Conservation (phyloP, 1,140 invertebrate genomes). For the Goniozus legneri region DNA sequence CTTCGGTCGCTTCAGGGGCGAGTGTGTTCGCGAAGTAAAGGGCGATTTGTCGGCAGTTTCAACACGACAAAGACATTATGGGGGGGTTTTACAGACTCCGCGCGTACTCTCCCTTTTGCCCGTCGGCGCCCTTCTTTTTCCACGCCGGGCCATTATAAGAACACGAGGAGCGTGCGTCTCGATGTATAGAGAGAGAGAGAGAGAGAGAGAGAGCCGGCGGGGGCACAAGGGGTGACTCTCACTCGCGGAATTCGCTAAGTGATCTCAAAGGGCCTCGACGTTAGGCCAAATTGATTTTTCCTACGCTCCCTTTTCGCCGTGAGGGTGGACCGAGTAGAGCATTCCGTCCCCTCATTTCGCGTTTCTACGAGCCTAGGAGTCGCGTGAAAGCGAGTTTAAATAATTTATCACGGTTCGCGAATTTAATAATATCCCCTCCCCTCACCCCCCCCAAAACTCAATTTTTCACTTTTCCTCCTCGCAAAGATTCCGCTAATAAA, state of each 20-base stretch:
- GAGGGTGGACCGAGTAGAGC: not conserved
- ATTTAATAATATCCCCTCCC: no score
- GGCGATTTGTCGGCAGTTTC: constrained; percentile 49
- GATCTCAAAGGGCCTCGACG: constrained; percentile 38
- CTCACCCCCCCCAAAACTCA: no score
- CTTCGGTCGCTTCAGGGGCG: no score
- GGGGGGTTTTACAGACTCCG: constrained; percentile 5
- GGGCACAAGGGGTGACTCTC: constrained; percentile 2
- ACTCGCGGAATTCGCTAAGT: constrained; percentile 36
- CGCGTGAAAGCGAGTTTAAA: no score
- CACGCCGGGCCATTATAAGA: constrained; percentile 36
- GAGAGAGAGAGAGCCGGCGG: not conserved
- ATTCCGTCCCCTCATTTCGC: no score
- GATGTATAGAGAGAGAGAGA: not conserved
- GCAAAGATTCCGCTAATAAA: no score
- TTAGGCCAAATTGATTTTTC: constrained; percentile 43
- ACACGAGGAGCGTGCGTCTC: not conserved
- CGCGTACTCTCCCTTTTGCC: not conserved
- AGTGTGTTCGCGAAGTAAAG: no score
- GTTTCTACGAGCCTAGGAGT: no score
- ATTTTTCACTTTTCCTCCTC: no score
- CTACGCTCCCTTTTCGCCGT: constrained; percentile 16
- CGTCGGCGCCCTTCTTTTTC: constrained; percentile 14
- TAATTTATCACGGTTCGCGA: no score
- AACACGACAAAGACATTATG: constrained; percentile 50